Base-by-base conservation (phyloP, 2,888 invertebrate species). In the Tinea trinotella region DNA sequence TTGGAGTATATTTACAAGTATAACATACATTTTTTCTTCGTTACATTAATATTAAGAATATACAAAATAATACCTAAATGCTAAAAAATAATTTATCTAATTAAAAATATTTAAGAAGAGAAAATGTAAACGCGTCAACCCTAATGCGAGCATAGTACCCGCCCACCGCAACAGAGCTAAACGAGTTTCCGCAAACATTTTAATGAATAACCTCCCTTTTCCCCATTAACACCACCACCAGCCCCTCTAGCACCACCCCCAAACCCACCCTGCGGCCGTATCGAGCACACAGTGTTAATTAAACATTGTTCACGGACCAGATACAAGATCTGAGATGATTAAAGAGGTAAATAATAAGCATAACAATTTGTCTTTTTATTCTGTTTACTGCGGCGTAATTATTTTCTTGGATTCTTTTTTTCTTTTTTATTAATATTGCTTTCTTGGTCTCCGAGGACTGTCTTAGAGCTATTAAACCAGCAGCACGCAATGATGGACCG, bases 141-240 rank as follows among this genome's bases (percentile, higher is more conserved):
- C 71, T 71, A 48, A 55, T 44, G 56, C 48, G 61, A 57, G 57
- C 60, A 66, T 61, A 64, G 64, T 62, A 66, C 69, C n/a, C 73
- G 74, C 75, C 79, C 74, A 71, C 82, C 81, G 74, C 82, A 76
- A 70, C 69, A n/a, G 70, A 70, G 74, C 77, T 85, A 85, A 85
- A 83, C 80, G 84, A 83, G 84, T 84, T 84, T 82, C 83, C 80
- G 75, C 83, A 82, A 84, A 81, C 85, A 82, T 84, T 84, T 82
- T 83, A 85, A 84, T 85, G 83, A 85, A 84, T 82, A 84, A 81
- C 68, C 62, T 60, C 59, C 55, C 57, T 48, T 40, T 35, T 35
- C 44, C 46, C 46, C 46, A 46, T 46, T 46, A 46, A 24, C 50
- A 22, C 50, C 2, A 5, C 48, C 13, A 1, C 48, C 48, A 18